These are phyloP conservation scores for Hypomecis atomaria DNA, from an alignment of 2,888 invertebrate genomes.

Conservation along the genomic window DNA sequence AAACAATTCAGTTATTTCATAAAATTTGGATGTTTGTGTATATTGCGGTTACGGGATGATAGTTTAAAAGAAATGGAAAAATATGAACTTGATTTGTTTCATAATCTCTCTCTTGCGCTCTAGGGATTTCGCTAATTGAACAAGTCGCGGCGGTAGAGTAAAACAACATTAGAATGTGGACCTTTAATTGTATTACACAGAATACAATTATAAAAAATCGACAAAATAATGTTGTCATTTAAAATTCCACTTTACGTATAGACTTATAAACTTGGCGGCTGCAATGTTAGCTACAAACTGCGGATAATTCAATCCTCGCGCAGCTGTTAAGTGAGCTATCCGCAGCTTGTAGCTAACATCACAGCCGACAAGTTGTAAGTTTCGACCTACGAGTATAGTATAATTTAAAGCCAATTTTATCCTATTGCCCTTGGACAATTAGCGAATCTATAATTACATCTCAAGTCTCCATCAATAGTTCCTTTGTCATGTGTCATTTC, in stretches of 20 bases:
- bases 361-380: too few species aligned
- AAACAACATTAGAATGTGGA: neutral
- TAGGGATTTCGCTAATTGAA: slow-evolving; percentile 1
- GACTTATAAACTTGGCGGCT: too few species aligned
- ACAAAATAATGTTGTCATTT: neutral
- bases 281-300: too few species aligned
- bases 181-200: neutral
- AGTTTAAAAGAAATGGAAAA: neutral
- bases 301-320: too few species aligned
- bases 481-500: slow-evolving; percentile 84
- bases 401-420: slow-evolving; percentile 23
- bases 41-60: neutral
- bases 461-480: slow-evolving; percentile 83
- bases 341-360: too few species aligned
- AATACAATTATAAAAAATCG: too few species aligned
- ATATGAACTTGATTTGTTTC: slow-evolving; percentile 4
- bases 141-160: neutral
- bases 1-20: slow-evolving; percentile 6
- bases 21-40: slow-evolving; percentile 3
- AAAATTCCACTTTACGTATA: neutral
- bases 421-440: neutral
- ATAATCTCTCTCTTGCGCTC: slow-evolving; percentile 4
- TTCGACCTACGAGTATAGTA: too few species aligned
- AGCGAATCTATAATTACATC: slow-evolving; percentile 50
- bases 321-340: too few species aligned